Evolutionary conservation across 30 jellyfish, hydroid and myxozoan species (phyloP).

Genomic region (Hydractinia symbiolongicarpus): DNA sequence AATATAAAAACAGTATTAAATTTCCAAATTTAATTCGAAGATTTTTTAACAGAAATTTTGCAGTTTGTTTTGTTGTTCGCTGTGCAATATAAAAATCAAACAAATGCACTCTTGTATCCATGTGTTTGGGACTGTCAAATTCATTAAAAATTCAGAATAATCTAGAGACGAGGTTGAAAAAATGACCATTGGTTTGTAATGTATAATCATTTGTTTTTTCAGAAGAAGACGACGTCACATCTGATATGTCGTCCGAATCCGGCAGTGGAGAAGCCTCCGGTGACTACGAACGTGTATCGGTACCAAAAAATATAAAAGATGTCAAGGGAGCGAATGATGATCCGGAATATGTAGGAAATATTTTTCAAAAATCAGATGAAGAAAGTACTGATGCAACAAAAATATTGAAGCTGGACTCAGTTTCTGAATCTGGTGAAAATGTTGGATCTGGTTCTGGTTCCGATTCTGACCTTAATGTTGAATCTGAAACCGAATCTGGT

Average conservation of each 20-base stretch:
- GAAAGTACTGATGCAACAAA: neutral
- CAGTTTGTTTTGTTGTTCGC: too few species aligned
- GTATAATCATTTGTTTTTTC: neutral
- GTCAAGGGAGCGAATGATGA: neutral
- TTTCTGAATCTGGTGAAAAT: slow-evolving; percentile 10
- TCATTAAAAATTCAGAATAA: too few species aligned
- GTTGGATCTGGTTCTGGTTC: slow-evolving; percentile 16
- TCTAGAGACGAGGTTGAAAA: too few species aligned
- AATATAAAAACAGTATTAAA: too few species aligned
- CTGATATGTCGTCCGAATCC: neutral
- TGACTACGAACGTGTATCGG: neutral
- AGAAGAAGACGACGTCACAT: neutral
- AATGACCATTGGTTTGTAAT: too few species aligned
- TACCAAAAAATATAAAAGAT: neutral
- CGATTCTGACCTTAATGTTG: neutral
- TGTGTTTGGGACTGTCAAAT: too few species aligned
- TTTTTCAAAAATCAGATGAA: neutral
- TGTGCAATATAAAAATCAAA: too few species aligned
- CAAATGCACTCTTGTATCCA: too few species aligned
- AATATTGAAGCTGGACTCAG: neutral
- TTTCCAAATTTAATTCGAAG: too few species aligned
- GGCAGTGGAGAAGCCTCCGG: neutral
- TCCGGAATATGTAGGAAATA: neutral
- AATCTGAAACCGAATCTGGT: neutral
- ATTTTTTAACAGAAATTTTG: too few species aligned